These are phyloP conservation scores for Channa maculata DNA, from an alignment of 2,113 vertebrate species.

Conservation along the genomic window DNA sequence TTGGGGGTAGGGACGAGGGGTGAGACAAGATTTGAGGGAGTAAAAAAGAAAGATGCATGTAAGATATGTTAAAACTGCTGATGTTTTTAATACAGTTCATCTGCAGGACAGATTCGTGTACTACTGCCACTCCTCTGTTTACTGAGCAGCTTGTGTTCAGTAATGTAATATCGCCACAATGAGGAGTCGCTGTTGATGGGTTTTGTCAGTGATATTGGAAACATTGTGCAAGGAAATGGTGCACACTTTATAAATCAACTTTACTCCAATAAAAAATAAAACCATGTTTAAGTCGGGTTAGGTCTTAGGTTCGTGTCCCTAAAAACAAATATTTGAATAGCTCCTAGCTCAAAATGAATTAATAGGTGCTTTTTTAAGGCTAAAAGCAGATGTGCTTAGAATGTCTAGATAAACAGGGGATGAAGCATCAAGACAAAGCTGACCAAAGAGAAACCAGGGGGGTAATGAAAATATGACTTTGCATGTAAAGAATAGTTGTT, in stretches of 20 bases:
- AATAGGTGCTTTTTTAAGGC: not conserved
- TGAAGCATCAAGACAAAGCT: constrained; percentile 42
- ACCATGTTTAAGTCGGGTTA: no score
- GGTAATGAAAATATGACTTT: constrained; percentile 8
- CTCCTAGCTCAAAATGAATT: no score
- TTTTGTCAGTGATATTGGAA: no score
- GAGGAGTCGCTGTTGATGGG: no score
- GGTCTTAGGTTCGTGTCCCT: no score
- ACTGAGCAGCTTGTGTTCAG: constrained; percentile 21
- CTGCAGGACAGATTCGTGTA: not conserved
- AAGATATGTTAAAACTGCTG: constrained; percentile 15
- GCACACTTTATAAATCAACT: no score
- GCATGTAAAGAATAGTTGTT: constrained; percentile 31
- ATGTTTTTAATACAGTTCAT: constrained; percentile 56
- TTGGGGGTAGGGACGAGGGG: not conserved
- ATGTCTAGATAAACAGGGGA: constrained; percentile 14
- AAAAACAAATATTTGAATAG: no score
- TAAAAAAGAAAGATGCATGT: constrained; percentile 12
- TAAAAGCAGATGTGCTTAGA: constrained; percentile 60
- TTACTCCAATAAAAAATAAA: no score
- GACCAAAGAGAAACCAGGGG: constrained; percentile 1
- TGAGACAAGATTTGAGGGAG: constrained; percentile 3
- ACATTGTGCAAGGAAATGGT: no score
- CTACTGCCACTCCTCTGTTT: not conserved
- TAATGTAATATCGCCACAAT: no score